Percentiles rank a stretch among this genome's conserved stretches.
These are phyloP conservation scores for Apogon hyalosoma DNA, from an alignment of 2,797 vertebrate genomes.

Conservation along the genomic window DNA sequence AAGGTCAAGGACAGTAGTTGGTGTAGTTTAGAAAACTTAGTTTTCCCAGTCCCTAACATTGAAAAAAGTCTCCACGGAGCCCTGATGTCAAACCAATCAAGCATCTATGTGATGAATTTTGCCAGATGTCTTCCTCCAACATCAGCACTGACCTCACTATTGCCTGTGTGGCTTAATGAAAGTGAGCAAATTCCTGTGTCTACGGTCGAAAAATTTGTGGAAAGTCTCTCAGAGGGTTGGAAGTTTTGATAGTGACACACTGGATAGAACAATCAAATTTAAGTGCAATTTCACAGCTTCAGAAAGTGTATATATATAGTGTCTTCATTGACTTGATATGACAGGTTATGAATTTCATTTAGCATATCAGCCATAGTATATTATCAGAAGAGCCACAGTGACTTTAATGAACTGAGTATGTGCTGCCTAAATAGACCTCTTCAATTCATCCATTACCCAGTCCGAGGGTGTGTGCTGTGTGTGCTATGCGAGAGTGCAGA, in stretches of 20 bases:
- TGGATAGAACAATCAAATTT: not conserved
- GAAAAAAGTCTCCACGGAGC: not conserved
- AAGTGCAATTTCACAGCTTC: not conserved
- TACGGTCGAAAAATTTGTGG: not conserved
- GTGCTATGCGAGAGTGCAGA: conserved; percentile 34
- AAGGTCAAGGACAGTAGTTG: too few species aligned
- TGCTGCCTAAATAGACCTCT: conserved; percentile 32
- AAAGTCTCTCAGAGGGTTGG: conserved; percentile 3
- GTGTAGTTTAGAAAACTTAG: not conserved
- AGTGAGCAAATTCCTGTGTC: conserved; percentile 1
- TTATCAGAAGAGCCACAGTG: conserved; percentile 21
- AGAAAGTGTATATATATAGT: not conserved
- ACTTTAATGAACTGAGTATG: conserved; percentile 54
- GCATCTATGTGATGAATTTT: conserved; percentile 4
- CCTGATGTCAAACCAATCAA: conserved; percentile 1
- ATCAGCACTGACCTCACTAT: not conserved
- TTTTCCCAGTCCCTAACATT: conserved; percentile 1
- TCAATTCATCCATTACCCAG: conserved; percentile 56
- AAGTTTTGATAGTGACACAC: not conserved
- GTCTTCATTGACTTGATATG: conserved; percentile 1
- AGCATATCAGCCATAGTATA: not conserved
- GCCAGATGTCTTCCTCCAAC: not conserved
- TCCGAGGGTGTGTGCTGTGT: conserved; percentile 47
- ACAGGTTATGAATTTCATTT: not conserved
- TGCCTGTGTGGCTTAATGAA: not conserved